Conservation (phyloP, 2,797 vertebrate genomes). For the Molossus alvarezi region DNA sequence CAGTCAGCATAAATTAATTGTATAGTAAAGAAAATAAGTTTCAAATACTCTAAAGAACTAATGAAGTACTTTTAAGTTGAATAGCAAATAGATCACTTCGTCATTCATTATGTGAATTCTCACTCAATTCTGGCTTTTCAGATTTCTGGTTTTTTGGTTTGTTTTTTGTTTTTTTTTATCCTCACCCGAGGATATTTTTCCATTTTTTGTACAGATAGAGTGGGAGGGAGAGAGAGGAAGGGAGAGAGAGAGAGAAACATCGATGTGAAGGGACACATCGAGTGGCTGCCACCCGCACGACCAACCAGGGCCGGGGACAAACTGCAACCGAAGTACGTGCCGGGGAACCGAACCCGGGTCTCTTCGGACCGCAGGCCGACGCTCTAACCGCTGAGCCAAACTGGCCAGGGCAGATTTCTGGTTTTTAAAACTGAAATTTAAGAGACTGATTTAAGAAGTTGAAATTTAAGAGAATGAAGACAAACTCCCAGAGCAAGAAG, state of each 20-base stretch:
- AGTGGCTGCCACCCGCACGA: no score
- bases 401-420: neutral
- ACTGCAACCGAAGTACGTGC: no score
- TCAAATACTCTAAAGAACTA: constrained; percentile 53
- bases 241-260: no score
- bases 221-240: no score
- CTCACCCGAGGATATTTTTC: no score
- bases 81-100: neutral
- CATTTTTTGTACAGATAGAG: no score
- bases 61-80: constrained; percentile 32
- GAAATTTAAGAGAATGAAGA: neutral
- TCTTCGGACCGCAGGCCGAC: no score
- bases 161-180: no score
- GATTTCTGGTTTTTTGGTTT: neutral
- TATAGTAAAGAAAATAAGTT: constrained; percentile 44
- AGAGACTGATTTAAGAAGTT: constrained; percentile 25
- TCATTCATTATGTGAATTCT: neutral
- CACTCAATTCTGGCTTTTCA: constrained; percentile 34
- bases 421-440: constrained; percentile 17
- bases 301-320: no score
- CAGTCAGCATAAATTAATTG: neutral
- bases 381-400: no score
- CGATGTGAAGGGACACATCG: no score
- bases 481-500: neutral
- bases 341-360: no score